Percentiles rank a stretch among this genome's conserved stretches.
Conservation (phyloP, 1,140 invertebrate species). For the Drosophila pachea region DNA sequence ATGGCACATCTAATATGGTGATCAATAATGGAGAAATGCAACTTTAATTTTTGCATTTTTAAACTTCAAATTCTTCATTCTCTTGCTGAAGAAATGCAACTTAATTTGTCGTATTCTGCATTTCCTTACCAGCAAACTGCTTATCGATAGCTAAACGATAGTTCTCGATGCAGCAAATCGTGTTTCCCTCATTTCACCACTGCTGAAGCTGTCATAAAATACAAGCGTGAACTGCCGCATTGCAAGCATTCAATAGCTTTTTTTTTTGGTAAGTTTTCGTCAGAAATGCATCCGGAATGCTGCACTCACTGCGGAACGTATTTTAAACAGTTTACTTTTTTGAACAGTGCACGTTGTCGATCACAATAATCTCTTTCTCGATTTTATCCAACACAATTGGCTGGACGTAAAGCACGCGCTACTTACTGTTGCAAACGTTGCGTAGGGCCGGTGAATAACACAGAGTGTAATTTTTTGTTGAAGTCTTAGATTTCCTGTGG, state of each 20-base stretch:
- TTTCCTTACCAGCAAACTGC: too few species aligned
- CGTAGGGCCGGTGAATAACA: background rate
- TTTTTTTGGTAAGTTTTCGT: conserved; percentile 10
- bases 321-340: background rate
- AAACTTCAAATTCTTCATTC: too few species aligned
- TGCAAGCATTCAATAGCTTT: conserved; percentile 10
- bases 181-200: conserved; percentile 22
- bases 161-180: background rate
- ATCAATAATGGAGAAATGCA: too few species aligned
- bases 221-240: conserved; percentile 39
- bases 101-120: too few species aligned
- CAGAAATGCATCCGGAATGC: background rate
- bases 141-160: conserved; percentile 4
- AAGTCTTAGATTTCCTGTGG: background rate
- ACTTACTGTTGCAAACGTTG: conserved; percentile 22
- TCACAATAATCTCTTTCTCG: background rate
- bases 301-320: background rate
- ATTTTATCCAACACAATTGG: conserved; percentile 2
- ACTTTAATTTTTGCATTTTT: too few species aligned
- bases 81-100: too few species aligned
- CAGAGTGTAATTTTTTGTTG: background rate
- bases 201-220: conserved; percentile 31
- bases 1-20: too few species aligned
- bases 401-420: conserved; percentile 34
- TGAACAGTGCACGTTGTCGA: conserved; percentile 1